Base-by-base conservation (phyloP, 1,140 invertebrate species). In the Eriocheir sinensis region DNA sequence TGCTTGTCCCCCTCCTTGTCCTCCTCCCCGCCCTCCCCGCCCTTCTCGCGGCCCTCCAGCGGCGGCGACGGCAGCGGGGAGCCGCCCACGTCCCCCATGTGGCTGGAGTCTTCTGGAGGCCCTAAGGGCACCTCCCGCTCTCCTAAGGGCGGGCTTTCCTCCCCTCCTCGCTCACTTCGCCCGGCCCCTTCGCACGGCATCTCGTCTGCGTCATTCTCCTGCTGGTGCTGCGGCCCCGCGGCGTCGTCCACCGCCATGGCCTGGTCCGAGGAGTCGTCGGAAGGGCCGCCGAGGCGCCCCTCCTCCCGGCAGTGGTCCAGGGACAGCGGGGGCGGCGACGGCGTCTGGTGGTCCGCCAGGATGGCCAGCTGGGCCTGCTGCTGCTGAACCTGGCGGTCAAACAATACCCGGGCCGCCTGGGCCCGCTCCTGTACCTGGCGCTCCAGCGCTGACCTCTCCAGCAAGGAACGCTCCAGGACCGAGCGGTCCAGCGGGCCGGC, bases 1-100 rank as follows among this genome's bases (percentile, higher is more conserved):
- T 96, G 96, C 48, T 96, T 95, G 0, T 97, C 97, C 0, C 97
- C 96, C 17, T 85, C 53, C 30, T 93, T 93, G 15, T 96, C 95
- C 2, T 95, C 96, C 15, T 95, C 96, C 17, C 94, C 89, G 17
- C 86, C 92, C 53, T 95, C 83, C 4, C 86, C 93, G 34, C 8
- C 34, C 72, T 92, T 95, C 4, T 94, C 85, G 12, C 89, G 44
- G 0, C 92, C 94, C 0, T 92, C 94, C 30, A 27, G 15, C 38
- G 81, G 91, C 15, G 91, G 83, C 4, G 91, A n/a, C 17, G 90
- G 91, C 21, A 91, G 91, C 15, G 89, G 89, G 12, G 94, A 40
- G 79, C 85, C 89, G 41, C 40, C 34, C 9, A 2, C 44, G n/a
- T 94, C 93, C 9, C 40, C 30, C 44, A 92, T 81, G 85, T 80